phyloP scores from a whole-genome alignment of 2,797 vertebrate species.

The Melanotaenia parkinsoni region DNA sequence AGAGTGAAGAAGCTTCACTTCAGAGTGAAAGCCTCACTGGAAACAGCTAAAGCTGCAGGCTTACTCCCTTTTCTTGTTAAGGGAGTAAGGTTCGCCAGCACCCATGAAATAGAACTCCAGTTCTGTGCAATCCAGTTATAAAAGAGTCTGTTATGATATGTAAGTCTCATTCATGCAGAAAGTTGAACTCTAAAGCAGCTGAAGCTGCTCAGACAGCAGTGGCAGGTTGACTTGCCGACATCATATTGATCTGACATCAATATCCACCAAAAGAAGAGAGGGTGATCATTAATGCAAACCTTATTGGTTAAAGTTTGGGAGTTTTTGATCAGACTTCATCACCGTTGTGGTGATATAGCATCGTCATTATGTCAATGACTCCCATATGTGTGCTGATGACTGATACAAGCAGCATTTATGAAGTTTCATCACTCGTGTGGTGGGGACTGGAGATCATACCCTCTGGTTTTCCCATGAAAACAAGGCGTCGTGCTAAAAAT shows the following conservation, averaged over 20 bases:
- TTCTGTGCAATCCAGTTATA: constrained; percentile 62
- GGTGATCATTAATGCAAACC: constrained; percentile 50
- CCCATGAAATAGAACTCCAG: constrained; percentile 74
- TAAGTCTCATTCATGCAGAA: constrained; percentile 72
- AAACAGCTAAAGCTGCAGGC: constrained; percentile 58
- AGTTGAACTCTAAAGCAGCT: constrained; percentile 55
- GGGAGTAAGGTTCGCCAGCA: constrained; percentile 58
- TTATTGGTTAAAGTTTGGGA: constrained; percentile 50
- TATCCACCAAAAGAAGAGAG: constrained; percentile 27
- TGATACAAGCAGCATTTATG: constrained; percentile 41
- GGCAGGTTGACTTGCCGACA: constrained; percentile 61
- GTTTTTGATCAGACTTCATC: constrained; percentile 62
- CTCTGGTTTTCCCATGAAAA: constrained; percentile 12
- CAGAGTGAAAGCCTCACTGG: constrained; percentile 55
- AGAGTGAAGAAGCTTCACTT: constrained; percentile 66
- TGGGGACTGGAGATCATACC: neutral
- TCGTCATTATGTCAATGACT: constrained; percentile 59
- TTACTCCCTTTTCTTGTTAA: constrained; percentile 67
- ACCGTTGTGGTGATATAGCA: constrained; percentile 49
- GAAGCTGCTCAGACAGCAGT: constrained; percentile 31
- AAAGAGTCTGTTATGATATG: constrained; percentile 69
- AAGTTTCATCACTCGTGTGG: constrained; percentile 32
- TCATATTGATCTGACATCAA: constrained; percentile 61
- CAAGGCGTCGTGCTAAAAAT: constrained; percentile 12
- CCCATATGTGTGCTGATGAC: constrained; percentile 66